These are phyloP conservation scores for Steinernema hermaphroditum DNA, from an alignment of 2,888 invertebrate genomes.

Conservation along the genomic window DNA sequence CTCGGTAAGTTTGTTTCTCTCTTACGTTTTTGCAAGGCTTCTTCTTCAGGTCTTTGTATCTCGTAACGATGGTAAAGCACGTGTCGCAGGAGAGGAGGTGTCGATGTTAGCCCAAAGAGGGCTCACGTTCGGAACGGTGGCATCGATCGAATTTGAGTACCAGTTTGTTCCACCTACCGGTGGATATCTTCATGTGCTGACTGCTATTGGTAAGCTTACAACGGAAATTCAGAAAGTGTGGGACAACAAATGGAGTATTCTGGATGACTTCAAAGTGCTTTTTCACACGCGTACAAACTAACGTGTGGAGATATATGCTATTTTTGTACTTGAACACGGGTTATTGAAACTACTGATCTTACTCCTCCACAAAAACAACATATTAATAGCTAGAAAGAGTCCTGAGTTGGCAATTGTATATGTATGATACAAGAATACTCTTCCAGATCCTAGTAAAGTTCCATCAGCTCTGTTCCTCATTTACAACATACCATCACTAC, in stretches of 20 bases:
- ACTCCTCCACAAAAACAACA: no score
- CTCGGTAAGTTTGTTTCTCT: neutral
- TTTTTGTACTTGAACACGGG: no score
- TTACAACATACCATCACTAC: neutral
- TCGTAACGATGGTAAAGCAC: slow-evolving; percentile 3
- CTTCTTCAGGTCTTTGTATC: neutral
- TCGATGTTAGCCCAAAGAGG: neutral
- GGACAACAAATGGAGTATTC: no score
- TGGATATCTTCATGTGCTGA: neutral
- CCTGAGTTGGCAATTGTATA: neutral
- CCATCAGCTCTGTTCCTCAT: neutral
- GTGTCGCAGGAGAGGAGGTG: neutral
- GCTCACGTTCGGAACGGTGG: neutral
- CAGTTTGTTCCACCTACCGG: neutral
- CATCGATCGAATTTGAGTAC: neutral
- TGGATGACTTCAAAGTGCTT: no score
- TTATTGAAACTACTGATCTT: no score
- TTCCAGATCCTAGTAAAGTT: neutral
- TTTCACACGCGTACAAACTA: no score
- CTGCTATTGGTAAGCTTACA: slow-evolving; percentile 4
- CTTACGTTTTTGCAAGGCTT: neutral
- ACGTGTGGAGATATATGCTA: no score
- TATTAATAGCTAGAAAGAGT: neutral
- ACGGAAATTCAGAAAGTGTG: no score
- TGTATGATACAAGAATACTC: neutral